These are phyloP conservation scores for Miniopterus natalensis DNA, from an alignment of 2,113 vertebrate genomes.

Conservation along the genomic window DNA sequence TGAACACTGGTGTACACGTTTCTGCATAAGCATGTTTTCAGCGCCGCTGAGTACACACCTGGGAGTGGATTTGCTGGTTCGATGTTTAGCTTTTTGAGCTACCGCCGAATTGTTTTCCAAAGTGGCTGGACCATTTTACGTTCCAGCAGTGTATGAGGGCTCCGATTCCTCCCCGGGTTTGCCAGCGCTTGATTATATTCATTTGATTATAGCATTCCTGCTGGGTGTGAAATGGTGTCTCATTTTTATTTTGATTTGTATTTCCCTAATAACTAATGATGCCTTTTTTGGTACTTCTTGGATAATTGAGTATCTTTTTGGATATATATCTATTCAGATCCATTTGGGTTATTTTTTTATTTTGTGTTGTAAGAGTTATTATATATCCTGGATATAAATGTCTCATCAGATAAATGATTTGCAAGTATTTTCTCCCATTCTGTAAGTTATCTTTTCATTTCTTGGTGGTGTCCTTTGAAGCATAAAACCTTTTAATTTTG, in stretches of 20 bases:
- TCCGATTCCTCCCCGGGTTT: too few relatives aligned
- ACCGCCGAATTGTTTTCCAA: too few relatives aligned
- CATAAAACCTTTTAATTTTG: neutral
- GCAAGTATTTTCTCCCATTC: neutral
- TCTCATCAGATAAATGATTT: neutral
- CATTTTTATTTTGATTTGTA: too few relatives aligned
- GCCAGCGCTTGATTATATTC: too few relatives aligned
- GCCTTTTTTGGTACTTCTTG: too few relatives aligned
- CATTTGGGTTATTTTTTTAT: neutral
- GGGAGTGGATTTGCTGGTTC: neutral
- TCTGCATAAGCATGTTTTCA: neutral
- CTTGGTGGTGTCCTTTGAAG: neutral
- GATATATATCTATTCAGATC: too few relatives aligned
- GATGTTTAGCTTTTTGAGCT: neutral
- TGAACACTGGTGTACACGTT: neutral
- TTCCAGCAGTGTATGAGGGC: too few relatives aligned
- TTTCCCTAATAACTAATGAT: too few relatives aligned
- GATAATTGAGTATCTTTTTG: too few relatives aligned
- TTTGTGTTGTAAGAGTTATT: neutral
- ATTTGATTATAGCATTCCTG: too few relatives aligned
- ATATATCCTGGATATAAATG: neutral
- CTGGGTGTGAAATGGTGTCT: too few relatives aligned
- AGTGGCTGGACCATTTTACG: too few relatives aligned
- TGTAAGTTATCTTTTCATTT: neutral
- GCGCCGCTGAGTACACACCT: neutral